These are phyloP conservation scores for Gephyroberyx darwinii DNA, from an alignment of 2,797 vertebrate genomes.

Conservation along the genomic window DNA sequence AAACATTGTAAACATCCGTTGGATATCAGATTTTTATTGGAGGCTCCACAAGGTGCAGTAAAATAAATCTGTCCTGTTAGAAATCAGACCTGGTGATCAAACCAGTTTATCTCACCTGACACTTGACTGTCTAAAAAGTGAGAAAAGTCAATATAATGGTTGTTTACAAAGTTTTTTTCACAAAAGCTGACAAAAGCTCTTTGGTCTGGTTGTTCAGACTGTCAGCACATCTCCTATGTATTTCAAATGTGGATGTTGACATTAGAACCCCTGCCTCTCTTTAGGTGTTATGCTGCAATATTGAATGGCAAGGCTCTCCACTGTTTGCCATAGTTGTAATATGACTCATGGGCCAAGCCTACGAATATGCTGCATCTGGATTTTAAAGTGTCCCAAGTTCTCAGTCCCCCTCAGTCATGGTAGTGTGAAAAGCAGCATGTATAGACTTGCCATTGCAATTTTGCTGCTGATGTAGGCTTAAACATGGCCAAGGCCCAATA, in stretches of 20 bases:
- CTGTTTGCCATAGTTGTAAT: constrained; percentile 41
- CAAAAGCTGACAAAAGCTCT: no score
- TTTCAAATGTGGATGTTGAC: constrained; percentile 1
- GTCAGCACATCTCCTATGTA: constrained; percentile 24
- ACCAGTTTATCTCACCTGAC: neutral
- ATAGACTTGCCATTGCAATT: constrained; percentile 49
- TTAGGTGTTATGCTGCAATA: constrained; percentile 22
- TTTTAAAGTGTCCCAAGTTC: constrained; percentile 51
- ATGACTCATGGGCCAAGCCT: constrained; percentile 63
- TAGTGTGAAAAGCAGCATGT: constrained; percentile 51
- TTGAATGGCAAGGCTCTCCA: constrained; percentile 20
- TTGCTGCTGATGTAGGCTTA: constrained; percentile 45
- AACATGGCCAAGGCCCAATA: constrained; percentile 28
- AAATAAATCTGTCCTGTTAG: constrained; percentile 43
- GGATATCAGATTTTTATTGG: constrained; percentile 68
- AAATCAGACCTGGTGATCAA: neutral
- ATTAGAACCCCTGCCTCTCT: constrained; percentile 39
- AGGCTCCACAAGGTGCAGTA: constrained; percentile 61
- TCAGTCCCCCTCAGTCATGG: constrained; percentile 36
- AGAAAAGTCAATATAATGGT: constrained; percentile 3
- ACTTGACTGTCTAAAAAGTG: neutral
- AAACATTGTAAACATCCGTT: constrained; percentile 69
- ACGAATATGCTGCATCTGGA: constrained; percentile 44
- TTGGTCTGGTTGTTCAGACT: constrained; percentile 9
- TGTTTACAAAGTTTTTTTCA: constrained; percentile 10